phyloP scores from a whole-genome alignment of 2,797 vertebrate genomes.

The Artibeus lituratus region DNA sequence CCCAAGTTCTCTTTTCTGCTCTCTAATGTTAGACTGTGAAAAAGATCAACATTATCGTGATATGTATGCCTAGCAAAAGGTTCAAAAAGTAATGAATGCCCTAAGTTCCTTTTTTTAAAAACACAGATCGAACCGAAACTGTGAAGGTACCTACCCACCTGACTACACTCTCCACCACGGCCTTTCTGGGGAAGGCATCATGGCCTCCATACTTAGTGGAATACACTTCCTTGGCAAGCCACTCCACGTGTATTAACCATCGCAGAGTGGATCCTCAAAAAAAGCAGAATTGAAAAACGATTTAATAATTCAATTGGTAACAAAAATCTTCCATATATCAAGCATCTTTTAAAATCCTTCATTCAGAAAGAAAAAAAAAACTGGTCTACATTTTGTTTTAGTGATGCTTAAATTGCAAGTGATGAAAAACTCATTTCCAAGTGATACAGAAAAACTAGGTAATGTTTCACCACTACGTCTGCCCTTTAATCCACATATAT shows the following conservation, averaged over 20 bases:
- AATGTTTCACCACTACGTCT: background rate
- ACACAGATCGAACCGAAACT: background rate
- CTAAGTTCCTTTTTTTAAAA: background rate
- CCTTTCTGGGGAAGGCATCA: background rate
- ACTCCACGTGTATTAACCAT: rapidly evolving
- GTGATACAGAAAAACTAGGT: background rate
- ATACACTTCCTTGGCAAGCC: background rate
- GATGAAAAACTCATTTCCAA: background rate
- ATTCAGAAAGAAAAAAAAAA: background rate
- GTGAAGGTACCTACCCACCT: rapidly evolving
- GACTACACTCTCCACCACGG: no score
- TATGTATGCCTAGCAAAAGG: background rate
- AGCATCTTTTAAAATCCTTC: background rate
- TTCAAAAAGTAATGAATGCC: background rate
- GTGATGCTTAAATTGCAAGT: background rate
- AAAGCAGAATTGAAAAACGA: rapidly evolving
- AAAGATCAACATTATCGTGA: background rate
- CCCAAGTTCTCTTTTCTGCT: background rate
- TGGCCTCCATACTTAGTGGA: background rate
- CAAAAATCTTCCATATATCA: background rate
- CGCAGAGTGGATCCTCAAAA: background rate
- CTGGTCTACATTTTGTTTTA: background rate
- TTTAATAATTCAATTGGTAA: background rate
- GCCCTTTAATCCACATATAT: background rate
- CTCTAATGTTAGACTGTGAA: background rate